Conservation (phyloP, 1,140 invertebrate genomes). For the Drosophila repleta region DNA sequence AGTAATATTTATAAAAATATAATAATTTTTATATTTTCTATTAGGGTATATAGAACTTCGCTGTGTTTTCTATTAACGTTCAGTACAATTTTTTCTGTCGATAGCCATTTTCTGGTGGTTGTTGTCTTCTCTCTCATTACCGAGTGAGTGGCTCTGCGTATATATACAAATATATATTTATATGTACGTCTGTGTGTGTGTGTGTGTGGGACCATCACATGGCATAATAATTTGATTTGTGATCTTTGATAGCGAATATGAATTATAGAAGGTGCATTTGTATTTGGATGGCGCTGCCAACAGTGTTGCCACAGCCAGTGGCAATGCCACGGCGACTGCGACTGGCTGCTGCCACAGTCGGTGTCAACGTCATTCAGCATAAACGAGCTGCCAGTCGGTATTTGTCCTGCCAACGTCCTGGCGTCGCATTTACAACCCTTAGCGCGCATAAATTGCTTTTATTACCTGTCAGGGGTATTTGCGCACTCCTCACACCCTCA, state of each 20-base stretch:
- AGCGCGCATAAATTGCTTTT: slow-evolving; percentile 83
- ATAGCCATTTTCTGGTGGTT: slow-evolving; percentile 33
- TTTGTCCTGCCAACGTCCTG: slow-evolving; percentile 47
- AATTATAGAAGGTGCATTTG: slow-evolving; percentile 70
- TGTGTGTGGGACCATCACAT: slow-evolving; percentile 65
- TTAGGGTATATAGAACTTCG: slow-evolving; percentile 4
- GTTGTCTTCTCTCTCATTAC: slow-evolving; percentile 18
- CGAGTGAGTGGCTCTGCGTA: background rate
- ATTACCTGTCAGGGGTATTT: slow-evolving; percentile 83
- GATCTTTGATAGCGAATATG: slow-evolving; percentile 80
- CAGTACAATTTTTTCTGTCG: slow-evolving; percentile 9
- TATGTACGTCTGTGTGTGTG: slow-evolving; percentile 10
- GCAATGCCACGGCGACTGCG: slow-evolving; percentile 7
- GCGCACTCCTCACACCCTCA: slow-evolving; percentile 35
- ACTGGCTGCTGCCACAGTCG: slow-evolving; percentile 28
- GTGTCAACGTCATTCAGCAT: slow-evolving; percentile 78
- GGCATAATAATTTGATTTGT: slow-evolving; percentile 83
- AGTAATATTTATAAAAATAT: no score
- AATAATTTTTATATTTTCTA: no score
- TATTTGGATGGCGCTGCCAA: slow-evolving; percentile 18
- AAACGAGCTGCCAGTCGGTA: slow-evolving; percentile 61
- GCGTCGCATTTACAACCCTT: slow-evolving; percentile 78
- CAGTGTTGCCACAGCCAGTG: slow-evolving; percentile 4
- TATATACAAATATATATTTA: no score
- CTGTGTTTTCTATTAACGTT: background rate